These are phyloP conservation scores for Polymixis lichenea DNA, from an alignment of 2,888 invertebrate species.

Conservation along the genomic window DNA sequence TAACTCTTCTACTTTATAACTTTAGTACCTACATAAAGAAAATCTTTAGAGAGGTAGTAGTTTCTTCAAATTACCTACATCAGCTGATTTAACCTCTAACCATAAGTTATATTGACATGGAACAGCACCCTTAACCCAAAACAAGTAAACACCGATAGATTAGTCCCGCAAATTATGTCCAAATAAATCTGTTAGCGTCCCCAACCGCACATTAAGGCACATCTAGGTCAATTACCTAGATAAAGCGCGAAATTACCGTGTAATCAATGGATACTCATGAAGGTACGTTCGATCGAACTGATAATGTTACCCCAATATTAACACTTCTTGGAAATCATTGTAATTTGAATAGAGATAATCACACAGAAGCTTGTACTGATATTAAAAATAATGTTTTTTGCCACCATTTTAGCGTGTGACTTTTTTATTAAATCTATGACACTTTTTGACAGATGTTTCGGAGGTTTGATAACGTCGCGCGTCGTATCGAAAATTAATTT, in stretches of 20 bases:
- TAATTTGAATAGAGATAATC: conserved; percentile 49
- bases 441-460: conserved; percentile 32
- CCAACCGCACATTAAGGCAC: conserved; percentile 41
- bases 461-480: conserved; percentile 25
- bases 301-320: conserved; percentile 59
- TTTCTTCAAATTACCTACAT: no score
- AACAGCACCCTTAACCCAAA: conserved; percentile 15
- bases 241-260: conserved; percentile 60
- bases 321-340: conserved; percentile 55
- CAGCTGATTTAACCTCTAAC: not conserved
- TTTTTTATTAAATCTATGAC: conserved; percentile 41
- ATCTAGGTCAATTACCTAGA: conserved; percentile 63
- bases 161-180: conserved; percentile 48
- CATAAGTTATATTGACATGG: conserved; percentile 7
- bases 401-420: conserved; percentile 28
- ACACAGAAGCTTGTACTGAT: conserved; percentile 38
- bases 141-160: conserved; percentile 40
- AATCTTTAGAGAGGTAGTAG: not conserved
- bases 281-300: conserved; percentile 41
- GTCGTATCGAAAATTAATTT: conserved; percentile 43
- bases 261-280: conserved; percentile 60
- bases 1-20: not conserved
- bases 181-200: conserved; percentile 54
- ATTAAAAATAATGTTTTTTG: conserved; percentile 20
- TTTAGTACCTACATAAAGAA: no score